A percentile compares a stretch with the other conserved stretches of the same genome.
Evolutionary conservation across 1,140 invertebrate genomes (phyloP).

Genomic region (Drosophila pseudoananassae): DNA sequence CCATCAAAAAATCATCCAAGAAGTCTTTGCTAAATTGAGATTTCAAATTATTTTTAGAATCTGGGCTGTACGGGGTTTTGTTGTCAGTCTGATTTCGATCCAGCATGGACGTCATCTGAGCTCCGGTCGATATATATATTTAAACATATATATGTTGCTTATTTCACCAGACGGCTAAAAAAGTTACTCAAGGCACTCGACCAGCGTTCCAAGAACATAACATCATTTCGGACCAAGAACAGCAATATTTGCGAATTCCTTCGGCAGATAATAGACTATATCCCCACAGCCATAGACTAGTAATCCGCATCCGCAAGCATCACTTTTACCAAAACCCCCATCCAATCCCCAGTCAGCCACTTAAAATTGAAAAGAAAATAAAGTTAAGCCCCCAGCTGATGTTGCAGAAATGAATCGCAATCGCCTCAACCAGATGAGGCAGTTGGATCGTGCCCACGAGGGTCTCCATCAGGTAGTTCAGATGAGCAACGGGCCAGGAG

Average conservation of each 20-base stretch:
- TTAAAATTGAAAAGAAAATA: background rate
- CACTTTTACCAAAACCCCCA: background rate
- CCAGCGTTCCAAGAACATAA: conserved; percentile 4
- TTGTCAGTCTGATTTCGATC: conserved; percentile 7
- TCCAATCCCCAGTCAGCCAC: background rate
- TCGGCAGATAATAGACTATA: too few species aligned
- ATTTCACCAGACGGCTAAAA: conserved; percentile 20
- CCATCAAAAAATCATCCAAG: background rate
- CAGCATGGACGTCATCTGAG: conserved; percentile 23
- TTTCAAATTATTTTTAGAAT: background rate
- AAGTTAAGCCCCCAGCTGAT: background rate
- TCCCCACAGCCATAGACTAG: too few species aligned
- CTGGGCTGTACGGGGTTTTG: background rate
- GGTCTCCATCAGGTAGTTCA: conserved; percentile 37
- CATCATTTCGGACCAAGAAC: background rate
- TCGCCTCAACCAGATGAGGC: conserved; percentile 24
- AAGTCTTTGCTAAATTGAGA: background rate
- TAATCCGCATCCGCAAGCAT: background rate
- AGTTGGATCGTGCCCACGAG: conserved; percentile 28
- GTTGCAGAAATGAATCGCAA: conserved; percentile 36
- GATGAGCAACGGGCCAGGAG: background rate
- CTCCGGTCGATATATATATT: conserved; percentile 11
- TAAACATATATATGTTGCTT: conserved; percentile 3
- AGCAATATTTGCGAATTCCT: background rate
- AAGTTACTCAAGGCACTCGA: conserved; percentile 11